phyloP scores from a whole-genome alignment of 2,797 vertebrate genomes.

The Capromys pilorides region DNA sequence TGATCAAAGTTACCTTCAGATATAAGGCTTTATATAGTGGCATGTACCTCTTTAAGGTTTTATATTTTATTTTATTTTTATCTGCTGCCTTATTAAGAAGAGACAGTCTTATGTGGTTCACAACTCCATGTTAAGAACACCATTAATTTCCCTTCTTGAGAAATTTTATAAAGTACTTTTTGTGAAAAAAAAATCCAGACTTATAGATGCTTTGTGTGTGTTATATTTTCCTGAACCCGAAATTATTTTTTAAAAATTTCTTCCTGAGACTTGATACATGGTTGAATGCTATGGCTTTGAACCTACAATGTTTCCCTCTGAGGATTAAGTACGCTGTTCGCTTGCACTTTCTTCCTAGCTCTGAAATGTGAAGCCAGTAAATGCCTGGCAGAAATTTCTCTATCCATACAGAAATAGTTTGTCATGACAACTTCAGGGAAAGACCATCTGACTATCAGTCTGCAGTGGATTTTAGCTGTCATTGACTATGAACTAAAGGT shows the following conservation, averaged over 20 bases:
- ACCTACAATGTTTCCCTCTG: neutral
- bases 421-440: neutral
- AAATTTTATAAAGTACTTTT: slow-evolving; percentile 29
- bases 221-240: slow-evolving; percentile 37
- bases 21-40: slow-evolving; percentile 33
- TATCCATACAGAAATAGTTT: neutral
- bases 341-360: slow-evolving; percentile 9
- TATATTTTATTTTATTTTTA: slow-evolving; percentile 14
- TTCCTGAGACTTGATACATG: slow-evolving; percentile 24
- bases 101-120: neutral
- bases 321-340: neutral
- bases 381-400: neutral
- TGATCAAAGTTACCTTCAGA: slow-evolving; percentile 40
- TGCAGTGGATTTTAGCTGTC: neutral
- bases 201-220: slow-evolving; percentile 19
- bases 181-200: neutral
- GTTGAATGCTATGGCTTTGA: slow-evolving; percentile 21
- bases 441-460: neutral
- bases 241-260: slow-evolving; percentile 50
- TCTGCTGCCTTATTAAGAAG: slow-evolving; percentile 31
- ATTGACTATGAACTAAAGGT: neutral
- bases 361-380: neutral
- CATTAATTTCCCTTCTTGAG: slow-evolving; percentile 18
- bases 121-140: neutral
- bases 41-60: neutral